Evolutionary conservation across 2,113 vertebrate genomes (phyloP).

Genomic region (Paradisaea rubra): DNA sequence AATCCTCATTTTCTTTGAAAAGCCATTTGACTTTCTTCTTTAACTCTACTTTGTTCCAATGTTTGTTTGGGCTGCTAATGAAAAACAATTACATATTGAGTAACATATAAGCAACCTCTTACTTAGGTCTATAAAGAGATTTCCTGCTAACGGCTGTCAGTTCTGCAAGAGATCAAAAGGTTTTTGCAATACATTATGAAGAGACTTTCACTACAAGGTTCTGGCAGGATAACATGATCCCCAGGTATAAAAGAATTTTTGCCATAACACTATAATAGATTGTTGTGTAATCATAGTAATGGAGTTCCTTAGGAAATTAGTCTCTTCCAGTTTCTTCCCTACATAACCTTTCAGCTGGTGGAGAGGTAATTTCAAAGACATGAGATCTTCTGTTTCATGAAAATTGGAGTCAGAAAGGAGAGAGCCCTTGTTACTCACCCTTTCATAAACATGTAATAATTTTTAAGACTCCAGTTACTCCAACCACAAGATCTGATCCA

Average conservation of each 20-base stretch:
- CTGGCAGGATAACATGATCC: background rate
- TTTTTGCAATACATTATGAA: background rate
- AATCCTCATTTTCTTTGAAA: background rate
- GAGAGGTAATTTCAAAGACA: background rate
- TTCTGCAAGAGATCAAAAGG: background rate
- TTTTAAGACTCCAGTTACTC: background rate
- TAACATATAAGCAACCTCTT: background rate
- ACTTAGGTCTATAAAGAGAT: background rate
- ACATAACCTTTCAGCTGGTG: background rate
- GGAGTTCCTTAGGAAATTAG: background rate
- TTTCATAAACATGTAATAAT: background rate
- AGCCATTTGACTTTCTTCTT: background rate
- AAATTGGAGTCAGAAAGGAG: background rate
- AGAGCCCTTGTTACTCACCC: background rate
- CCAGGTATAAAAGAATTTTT: background rate
- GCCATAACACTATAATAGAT: background rate
- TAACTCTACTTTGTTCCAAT: background rate
- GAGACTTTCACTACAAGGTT: background rate
- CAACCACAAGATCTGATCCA: background rate
- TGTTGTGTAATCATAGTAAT: background rate
- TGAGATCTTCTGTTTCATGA: background rate
- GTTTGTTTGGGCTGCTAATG: background rate
- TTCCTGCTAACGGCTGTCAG: background rate
- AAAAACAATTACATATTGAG: background rate
- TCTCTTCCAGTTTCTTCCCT: background rate